These are phyloP conservation scores for Cataglyphis albicans DNA, from an alignment of 2,888 invertebrate genomes.

Conservation along the genomic window DNA sequence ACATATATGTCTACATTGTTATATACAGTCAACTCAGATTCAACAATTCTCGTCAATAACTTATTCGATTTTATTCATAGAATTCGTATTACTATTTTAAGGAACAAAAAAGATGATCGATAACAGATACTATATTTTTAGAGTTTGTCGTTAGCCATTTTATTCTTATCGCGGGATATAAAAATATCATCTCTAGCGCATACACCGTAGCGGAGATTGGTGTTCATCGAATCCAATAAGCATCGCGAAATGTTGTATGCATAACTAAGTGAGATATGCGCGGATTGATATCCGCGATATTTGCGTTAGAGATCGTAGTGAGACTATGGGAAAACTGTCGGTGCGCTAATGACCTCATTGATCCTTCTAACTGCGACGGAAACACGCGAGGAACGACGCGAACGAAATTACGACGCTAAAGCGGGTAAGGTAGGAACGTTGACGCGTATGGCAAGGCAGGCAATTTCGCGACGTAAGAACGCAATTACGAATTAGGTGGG, in stretches of 20 bases:
- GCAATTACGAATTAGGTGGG: conserved; percentile 79
- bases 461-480: conserved; percentile 75
- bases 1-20: conserved; percentile 1
- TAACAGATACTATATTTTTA: neutral
- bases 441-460: conserved; percentile 55
- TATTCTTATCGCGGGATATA: neutral
- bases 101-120: neutral
- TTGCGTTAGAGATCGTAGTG: conserved; percentile 2
- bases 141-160: neutral
- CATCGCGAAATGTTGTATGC: conserved; percentile 12
- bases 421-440: neutral
- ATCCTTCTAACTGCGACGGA: conserved; percentile 15
- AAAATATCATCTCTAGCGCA: neutral
- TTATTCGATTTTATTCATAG: neutral
- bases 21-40: neutral
- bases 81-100: neutral
- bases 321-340: neutral
- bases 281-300: conserved; percentile 28
- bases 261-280: conserved; percentile 31
- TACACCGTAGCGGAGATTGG: neutral
- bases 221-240: neutral
- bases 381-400: conserved; percentile 4
- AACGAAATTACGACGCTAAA: neutral
- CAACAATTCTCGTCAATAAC: conserved; percentile 22
- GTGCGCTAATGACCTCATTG: conserved; percentile 27